Base-by-base conservation (phyloP, 2,797 vertebrate genomes). In the Meda fulgida region DNA sequence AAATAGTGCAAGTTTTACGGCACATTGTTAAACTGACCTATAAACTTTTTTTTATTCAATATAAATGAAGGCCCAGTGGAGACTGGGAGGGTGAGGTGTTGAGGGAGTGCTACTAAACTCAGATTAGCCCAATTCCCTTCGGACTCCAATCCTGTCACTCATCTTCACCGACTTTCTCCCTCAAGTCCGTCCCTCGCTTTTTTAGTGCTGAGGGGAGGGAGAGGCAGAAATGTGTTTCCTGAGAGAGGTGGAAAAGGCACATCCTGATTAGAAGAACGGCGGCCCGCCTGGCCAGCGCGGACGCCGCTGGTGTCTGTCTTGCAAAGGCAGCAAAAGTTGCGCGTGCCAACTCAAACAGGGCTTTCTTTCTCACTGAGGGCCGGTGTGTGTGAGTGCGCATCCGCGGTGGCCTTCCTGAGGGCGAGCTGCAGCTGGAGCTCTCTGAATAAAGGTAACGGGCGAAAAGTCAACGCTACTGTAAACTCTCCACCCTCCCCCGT, bases 181-280 rank as follows among this genome's bases (percentile, higher is more conserved):
- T 60, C n/a, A 40, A 65, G 80, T 72, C 5, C 86, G 46, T 51
- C 65, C 76, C 55, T 84, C 53, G 78, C 86, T 90, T 81, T 91
- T 89, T 89, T 91, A 91, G 88, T 91, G 84, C 82, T 40, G 89
- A 92, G 90, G 91, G 88, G 94, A 95, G 89, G 93, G 95, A 95
- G 94, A 96, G 94, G 94, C 94, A 95, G 90, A 98, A 97, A 98
- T 98, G 96, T 98, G 97, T 98, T 99, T 99, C 97, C 97, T 98
- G 96, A 95, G 95, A 96, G 97, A 97, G 96, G 96, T 97, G 96
- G 97, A 96, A 95, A 97, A 97, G 96, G 95, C 93, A 96, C 95
- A 96, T 97, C 96, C 96, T 97, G 97, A 95, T 95, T 73, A 87
- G 69, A 80, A 90, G 96, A 96, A 96, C 94, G 94, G 94, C 94